Percentiles rank a stretch among this genome's conserved stretches.
Conservation (phyloP, 2,113 vertebrate species). For the Burhinus bistriatus region DNA sequence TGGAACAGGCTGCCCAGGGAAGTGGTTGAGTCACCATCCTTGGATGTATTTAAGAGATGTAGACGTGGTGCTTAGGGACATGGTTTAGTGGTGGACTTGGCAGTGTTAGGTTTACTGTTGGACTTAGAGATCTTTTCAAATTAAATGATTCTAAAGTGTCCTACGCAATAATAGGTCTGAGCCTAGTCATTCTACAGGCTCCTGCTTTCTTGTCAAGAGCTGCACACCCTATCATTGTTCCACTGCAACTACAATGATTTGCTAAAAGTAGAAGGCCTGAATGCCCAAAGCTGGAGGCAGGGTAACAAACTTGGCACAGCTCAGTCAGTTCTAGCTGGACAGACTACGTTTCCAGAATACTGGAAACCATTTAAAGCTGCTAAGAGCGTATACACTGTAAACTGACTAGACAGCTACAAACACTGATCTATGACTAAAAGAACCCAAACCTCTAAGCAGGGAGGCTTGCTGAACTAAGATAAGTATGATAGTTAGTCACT, state of each 20-base stretch:
- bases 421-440: neutral
- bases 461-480: neutral
- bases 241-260: neutral
- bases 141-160: neutral
- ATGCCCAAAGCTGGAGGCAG: neutral
- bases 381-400: neutral
- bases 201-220: neutral
- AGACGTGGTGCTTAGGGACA: too few species aligned
- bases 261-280: neutral
- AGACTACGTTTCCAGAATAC: neutral
- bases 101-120: neutral
- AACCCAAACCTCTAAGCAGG: neutral
- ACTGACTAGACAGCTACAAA: neutral
- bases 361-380: neutral
- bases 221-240: fast-evolving
- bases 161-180: too few species aligned
- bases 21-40: neutral
- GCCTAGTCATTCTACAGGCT: neutral
- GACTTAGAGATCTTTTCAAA: neutral
- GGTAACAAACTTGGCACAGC: neutral
- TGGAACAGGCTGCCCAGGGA: neutral
- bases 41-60: neutral
- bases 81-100: neutral
- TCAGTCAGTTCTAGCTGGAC: neutral
- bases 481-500: neutral